Conservation (phyloP, 2,797 vertebrate genomes). For the Liasis olivaceus region DNA sequence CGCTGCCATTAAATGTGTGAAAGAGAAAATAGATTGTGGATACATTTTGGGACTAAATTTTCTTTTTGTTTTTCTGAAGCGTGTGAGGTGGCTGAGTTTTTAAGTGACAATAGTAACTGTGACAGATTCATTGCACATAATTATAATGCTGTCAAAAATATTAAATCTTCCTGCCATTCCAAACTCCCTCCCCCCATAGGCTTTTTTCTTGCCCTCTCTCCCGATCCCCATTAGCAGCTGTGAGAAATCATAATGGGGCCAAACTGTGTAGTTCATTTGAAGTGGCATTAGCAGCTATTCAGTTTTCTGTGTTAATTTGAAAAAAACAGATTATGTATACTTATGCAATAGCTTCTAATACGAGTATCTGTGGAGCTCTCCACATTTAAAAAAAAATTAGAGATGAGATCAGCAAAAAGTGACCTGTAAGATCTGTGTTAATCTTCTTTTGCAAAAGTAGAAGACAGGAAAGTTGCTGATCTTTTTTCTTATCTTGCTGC, state of each 20-base stretch:
- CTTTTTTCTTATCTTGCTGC: not conserved
- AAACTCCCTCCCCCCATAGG: not conserved
- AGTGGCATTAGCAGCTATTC: not conserved
- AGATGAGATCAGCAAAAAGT: not conserved
- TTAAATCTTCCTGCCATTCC: no score
- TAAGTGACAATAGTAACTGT: slow-evolving; percentile 10
- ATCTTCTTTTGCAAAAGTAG: not conserved
- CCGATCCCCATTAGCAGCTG: not conserved
- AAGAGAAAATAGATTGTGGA: not conserved
- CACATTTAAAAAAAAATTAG: not conserved
- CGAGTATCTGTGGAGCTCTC: not conserved
- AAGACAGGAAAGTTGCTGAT: not conserved
- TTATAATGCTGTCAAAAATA: slow-evolving; percentile 9
- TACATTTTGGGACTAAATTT: not conserved
- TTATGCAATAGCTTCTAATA: not conserved
- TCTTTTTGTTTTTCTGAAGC: not conserved
- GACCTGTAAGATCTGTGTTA: not conserved
- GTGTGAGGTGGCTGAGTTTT: not conserved
- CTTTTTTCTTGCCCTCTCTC: not conserved
- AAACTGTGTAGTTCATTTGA: not conserved
- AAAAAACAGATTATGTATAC: not conserved
- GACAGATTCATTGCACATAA: not conserved
- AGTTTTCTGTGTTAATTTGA: not conserved
- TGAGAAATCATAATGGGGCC: not conserved
- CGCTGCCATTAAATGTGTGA: not conserved